Evolutionary conservation across 2,888 invertebrate genomes (phyloP).

Genomic region (Mylabris sibirica): DNA sequence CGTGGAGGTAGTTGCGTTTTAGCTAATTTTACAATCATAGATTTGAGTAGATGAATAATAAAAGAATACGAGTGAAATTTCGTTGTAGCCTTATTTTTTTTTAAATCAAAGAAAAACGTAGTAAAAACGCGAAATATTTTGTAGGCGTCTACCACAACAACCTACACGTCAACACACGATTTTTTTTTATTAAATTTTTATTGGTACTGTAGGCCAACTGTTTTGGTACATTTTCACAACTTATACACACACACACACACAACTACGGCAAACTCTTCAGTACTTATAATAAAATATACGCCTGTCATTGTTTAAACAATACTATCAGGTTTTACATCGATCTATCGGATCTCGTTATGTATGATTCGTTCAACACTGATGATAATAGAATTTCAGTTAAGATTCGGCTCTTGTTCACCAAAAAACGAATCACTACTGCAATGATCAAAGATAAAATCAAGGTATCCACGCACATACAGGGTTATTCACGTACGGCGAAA

Average conservation of each 20-base stretch:
- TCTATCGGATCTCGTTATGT: constrained; percentile 48
- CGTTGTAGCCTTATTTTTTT: background rate
- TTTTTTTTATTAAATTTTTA: background rate
- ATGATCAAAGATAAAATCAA: constrained; percentile 28
- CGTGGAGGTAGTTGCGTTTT: background rate
- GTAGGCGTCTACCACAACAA: background rate
- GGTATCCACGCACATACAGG: constrained; percentile 14
- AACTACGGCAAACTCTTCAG: constrained; percentile 19
- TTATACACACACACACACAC: background rate
- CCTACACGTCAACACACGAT: background rate
- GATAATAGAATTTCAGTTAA: constrained; percentile 43
- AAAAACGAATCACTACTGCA: constrained; percentile 30
- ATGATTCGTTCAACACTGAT: constrained; percentile 50
- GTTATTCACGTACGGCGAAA: no score
- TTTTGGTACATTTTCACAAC: background rate
- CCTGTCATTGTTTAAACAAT: constrained; percentile 50
- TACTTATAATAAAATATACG: constrained; percentile 38
- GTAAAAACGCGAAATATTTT: background rate
- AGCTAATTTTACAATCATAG: background rate
- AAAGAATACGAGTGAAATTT: background rate
- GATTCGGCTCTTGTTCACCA: constrained; percentile 6
- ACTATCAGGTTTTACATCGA: constrained; percentile 53
- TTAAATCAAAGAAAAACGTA: background rate
- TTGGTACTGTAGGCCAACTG: background rate
- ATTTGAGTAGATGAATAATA: background rate